These are phyloP conservation scores for Paradoxurus hermaphroditus DNA, from an alignment of 2,113 vertebrate genomes.

Conservation along the genomic window DNA sequence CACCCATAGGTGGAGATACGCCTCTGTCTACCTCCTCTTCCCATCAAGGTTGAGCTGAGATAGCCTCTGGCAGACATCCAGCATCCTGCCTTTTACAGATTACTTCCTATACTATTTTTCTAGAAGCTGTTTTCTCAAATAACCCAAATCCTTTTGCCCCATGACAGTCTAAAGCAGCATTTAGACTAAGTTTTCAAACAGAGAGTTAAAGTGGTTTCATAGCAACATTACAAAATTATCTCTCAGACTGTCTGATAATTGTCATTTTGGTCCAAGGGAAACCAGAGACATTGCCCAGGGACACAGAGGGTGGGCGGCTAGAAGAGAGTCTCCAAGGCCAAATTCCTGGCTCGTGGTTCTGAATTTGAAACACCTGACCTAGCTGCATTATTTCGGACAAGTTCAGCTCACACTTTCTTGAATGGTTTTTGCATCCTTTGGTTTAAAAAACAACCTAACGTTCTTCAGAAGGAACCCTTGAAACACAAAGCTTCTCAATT, in stretches of 20 bases:
- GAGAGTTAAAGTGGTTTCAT: neutral
- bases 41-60: neutral
- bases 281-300: neutral
- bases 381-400: neutral
- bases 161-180: neutral
- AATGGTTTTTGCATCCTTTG: neutral
- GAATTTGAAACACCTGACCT: neutral
- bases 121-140: neutral
- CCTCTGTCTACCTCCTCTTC: neutral
- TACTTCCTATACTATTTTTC: neutral
- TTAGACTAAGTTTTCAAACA: neutral
- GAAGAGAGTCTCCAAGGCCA: neutral
- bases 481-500: neutral
- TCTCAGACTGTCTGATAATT: neutral
- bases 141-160: neutral
- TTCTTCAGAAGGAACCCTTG: neutral
- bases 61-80: neutral
- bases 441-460: neutral
- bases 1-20: neutral
- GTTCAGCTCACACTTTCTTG: neutral
- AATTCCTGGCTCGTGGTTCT: neutral
- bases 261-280: constrained; percentile 29
- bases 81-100: neutral
- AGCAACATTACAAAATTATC: constrained; percentile 14
- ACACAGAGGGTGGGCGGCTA: neutral